Evolutionary conservation across 2,113 vertebrate genomes (phyloP).

Genomic region (Scartelaos histophorus): DNA sequence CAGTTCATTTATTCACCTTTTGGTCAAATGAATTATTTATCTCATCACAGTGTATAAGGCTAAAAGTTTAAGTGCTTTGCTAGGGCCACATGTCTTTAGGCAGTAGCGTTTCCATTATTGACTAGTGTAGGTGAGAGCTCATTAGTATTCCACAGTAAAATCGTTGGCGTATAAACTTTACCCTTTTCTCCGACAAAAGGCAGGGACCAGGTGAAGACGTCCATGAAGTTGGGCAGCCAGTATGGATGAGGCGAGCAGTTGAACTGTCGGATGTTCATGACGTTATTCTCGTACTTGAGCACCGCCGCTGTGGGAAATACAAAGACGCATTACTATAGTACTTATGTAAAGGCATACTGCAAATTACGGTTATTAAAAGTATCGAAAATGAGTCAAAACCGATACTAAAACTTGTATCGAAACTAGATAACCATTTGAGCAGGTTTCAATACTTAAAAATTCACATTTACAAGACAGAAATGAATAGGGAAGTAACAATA

Average conservation of each 20-base stretch:
- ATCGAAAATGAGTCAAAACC: too few relatives aligned
- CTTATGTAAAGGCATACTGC: background rate
- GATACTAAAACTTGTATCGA: too few relatives aligned
- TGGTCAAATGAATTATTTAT: conserved; percentile 5
- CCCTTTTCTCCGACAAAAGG: conserved; percentile 97
- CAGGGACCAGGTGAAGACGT: conserved; percentile 98
- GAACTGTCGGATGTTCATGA: conserved; percentile 98
- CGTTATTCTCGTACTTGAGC: conserved; percentile 98
- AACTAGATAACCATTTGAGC: too few relatives aligned
- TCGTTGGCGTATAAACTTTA: conserved; percentile 44
- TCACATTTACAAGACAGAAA: too few relatives aligned
- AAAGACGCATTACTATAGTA: background rate
- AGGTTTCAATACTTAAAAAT: too few relatives aligned
- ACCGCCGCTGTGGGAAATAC: conserved; percentile 85
- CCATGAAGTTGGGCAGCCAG: conserved; percentile 99
- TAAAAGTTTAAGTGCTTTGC: background rate
- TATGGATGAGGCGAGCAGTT: conserved; percentile 98
- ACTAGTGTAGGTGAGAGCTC: conserved; percentile 5
- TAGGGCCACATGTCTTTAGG: conserved; percentile 15
- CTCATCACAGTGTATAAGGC: background rate
- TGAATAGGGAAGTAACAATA: too few relatives aligned
- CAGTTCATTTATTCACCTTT: background rate
- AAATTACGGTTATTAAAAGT: background rate
- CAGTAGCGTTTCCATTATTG: conserved; percentile 3
- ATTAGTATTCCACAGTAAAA: background rate